Evolutionary conservation across 2,113 vertebrate species (phyloP).

Genomic region (Grus americana): DNA sequence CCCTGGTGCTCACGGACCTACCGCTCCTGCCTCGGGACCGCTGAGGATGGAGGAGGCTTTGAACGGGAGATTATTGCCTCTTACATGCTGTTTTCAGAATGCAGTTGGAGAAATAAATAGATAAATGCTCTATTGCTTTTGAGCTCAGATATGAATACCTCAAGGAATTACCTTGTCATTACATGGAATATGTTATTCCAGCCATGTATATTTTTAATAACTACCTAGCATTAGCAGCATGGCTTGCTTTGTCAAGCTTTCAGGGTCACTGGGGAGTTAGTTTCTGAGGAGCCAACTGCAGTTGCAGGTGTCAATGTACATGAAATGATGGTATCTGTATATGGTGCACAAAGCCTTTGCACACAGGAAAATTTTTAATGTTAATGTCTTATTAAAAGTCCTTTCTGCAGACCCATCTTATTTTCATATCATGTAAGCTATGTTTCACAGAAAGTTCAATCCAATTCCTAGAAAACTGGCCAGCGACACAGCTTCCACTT

Average conservation of each 20-base stretch:
- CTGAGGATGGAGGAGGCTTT: not conserved
- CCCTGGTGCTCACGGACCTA: not conserved
- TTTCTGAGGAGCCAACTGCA: constrained; percentile 29
- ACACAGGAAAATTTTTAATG: constrained; percentile 33
- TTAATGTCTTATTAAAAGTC: not conserved
- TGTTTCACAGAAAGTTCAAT: not conserved
- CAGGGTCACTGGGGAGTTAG: constrained; percentile 20
- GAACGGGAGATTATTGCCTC: not conserved
- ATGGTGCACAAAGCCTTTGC: not conserved
- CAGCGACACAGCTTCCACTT: not conserved
- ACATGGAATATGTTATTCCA: not conserved
- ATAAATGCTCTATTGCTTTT: not conserved
- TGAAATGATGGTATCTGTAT: constrained; percentile 18
- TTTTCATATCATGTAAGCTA: not conserved
- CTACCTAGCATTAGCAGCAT: not conserved
- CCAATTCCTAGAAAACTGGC: not conserved
- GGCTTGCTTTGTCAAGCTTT: not conserved
- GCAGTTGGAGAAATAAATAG: not conserved
- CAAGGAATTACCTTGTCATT: not conserved
- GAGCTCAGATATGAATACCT: not conserved
- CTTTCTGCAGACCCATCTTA: not conserved
- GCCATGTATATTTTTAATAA: not conserved
- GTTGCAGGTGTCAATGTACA: not conserved
- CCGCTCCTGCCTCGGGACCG: rapidly evolving
- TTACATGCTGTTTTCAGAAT: not conserved